Evolutionary conservation across 2,888 invertebrate species (phyloP).

Genomic region (Anoplius nigerrimus): DNA sequence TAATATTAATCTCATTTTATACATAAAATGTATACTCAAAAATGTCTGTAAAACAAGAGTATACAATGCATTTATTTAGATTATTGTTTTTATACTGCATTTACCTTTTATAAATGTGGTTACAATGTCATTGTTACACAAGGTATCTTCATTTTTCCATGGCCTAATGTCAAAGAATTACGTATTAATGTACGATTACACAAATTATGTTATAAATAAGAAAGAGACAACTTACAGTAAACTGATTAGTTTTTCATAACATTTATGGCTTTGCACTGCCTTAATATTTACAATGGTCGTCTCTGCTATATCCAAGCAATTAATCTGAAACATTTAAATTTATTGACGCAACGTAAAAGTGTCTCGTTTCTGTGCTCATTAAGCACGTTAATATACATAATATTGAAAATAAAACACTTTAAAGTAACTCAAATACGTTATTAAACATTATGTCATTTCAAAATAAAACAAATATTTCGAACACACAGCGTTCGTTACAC

Average conservation of each 20-base stretch:
- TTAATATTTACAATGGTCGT: conserved; percentile 44
- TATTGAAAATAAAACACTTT: background rate
- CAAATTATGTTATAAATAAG: conserved; percentile 3
- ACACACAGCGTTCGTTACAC: background rate
- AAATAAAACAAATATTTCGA: background rate
- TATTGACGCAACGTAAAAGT: too few relatives aligned
- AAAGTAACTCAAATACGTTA: background rate
- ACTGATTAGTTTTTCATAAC: conserved; percentile 61
- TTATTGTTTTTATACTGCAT: background rate
- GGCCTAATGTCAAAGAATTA: conserved; percentile 26
- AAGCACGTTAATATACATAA: too few relatives aligned
- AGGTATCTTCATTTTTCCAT: conserved; percentile 25
- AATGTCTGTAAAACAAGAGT: background rate
- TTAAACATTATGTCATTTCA: background rate
- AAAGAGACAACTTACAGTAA: conserved; percentile 51
- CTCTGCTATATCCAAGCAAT: conserved; percentile 72
- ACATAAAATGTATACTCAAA: background rate
- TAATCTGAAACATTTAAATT: conserved; percentile 72
- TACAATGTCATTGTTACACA: conserved; percentile 26
- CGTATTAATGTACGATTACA: background rate
- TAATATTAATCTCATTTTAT: background rate
- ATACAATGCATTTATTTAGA: conserved; percentile 9
- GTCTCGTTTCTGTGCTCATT: too few relatives aligned
- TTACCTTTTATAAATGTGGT: conserved; percentile 40
- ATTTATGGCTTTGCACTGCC: conserved; percentile 56